These are phyloP conservation scores for Stomatorhinus ivindoensis DNA, from an alignment of 2,113 vertebrate genomes.

Conservation along the genomic window DNA sequence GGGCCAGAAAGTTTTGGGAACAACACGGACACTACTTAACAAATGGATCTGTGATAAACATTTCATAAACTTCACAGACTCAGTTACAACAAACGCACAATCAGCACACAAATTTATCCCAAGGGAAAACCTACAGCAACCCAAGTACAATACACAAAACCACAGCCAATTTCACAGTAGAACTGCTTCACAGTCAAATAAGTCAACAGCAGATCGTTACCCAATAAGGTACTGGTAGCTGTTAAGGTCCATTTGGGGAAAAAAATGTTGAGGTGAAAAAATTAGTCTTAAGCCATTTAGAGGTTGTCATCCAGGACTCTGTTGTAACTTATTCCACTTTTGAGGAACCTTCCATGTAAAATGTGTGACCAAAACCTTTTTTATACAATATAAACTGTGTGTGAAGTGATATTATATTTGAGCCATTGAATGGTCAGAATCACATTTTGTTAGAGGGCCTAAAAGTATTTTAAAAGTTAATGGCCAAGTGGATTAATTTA, in stretches of 20 bases:
- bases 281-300: background rate
- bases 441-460: background rate
- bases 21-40: background rate
- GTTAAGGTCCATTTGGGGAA: background rate
- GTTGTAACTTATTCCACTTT: background rate
- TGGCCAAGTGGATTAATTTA: background rate
- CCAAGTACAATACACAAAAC: background rate
- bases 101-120: background rate
- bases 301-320: background rate
- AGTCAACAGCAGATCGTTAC: background rate
- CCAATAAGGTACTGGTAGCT: background rate
- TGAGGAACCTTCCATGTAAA: background rate
- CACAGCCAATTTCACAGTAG: background rate
- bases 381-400: background rate
- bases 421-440: background rate
- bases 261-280: background rate
- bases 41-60: background rate
- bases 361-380: background rate
- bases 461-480: background rate
- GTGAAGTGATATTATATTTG: background rate
- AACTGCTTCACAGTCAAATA: background rate
- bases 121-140: background rate
- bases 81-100: background rate
- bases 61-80: background rate
- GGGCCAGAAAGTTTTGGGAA: background rate